Evolutionary conservation across 2,113 vertebrate species (phyloP), one percentile per base, ranked within the genome.

Genomic region (Mus pahari): DNA sequence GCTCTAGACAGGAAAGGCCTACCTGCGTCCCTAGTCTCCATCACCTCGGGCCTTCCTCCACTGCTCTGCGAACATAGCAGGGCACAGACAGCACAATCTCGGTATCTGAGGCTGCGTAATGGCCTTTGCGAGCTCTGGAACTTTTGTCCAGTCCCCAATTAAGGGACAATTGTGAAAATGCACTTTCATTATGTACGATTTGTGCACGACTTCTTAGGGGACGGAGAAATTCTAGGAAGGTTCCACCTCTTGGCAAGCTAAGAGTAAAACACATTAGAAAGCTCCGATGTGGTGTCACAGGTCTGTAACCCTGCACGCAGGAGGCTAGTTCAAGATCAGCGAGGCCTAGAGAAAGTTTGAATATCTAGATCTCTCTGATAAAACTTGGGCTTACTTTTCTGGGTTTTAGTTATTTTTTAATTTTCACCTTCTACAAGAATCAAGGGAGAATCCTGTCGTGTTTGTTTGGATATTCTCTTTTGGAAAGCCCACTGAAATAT

Each of bases 41-140:
- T 20, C 1, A 14, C 17, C 17, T 9, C 26, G 2, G 16, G 13
- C 13, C 50, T 55, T 39, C 50, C 2, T 1, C 16, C 4, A 58
- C 26, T 28, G 16, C 26, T 58, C 26, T 19, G 24, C 36, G 2
- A 4, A n/a, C 36, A 26, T 68, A 88, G 22, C 24, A 6, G 24
- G 48, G 24, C 36, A 28, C 24, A 16, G 36, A 26, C 14, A 36
- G 22, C 36, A 13, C 58, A 36, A 58, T 12, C 79, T n/a, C n/a
- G 3, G 22, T 17, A n/a, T 26, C 48, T 39, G 86, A 1, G 11
- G n/a, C 70, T 75, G 24, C 26, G 9, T n/a, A 17, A 10, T 12
- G n/a, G 31, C 36, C n/a, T 16, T 74, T 31, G 19, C 19, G 71
- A n/a, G 3, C 39, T 75, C 19, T 3, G 0, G 39, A 75, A 31